Percentiles rank a stretch among this genome's conserved stretches.
Conservation (phyloP, 2,113 vertebrate species). For the Rana temporaria region DNA sequence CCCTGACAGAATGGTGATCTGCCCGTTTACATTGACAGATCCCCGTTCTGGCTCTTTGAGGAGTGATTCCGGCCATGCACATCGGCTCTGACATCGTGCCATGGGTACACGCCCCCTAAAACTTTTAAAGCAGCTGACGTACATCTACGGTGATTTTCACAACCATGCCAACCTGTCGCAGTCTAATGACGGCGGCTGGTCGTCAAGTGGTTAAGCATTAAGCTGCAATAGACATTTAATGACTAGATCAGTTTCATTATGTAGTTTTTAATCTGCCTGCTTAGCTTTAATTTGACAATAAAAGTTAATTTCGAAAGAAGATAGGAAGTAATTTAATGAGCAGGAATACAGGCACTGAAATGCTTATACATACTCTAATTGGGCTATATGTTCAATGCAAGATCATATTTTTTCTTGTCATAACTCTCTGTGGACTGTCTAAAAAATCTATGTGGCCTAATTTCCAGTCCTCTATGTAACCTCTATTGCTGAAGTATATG, state of each 20-base stretch:
- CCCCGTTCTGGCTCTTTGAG: too few relatives aligned
- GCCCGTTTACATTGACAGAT: too few relatives aligned
- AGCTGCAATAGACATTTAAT: constrained; percentile 15
- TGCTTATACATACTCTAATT: constrained; percentile 18
- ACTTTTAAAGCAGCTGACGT: too few relatives aligned
- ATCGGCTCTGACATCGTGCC: too few relatives aligned
- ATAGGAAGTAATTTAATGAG: constrained; percentile 19
- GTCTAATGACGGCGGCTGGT: too few relatives aligned
- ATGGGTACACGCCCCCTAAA: too few relatives aligned
- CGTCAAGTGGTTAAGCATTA: background rate
- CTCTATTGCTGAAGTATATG: background rate
- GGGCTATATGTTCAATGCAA: constrained; percentile 11
- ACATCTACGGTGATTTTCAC: too few relatives aligned
- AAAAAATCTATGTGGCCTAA: constrained; percentile 27
- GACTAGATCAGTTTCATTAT: background rate
- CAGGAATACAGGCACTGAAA: background rate
- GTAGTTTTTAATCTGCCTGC: background rate
- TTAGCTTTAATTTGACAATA: constrained; percentile 28
- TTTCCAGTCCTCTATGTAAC: constrained; percentile 30
- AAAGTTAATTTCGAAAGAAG: constrained; percentile 3
- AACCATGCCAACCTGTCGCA: too few relatives aligned
- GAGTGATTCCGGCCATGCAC: too few relatives aligned
- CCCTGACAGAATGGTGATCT: too few relatives aligned
- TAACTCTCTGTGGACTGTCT: constrained; percentile 16
- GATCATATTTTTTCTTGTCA: constrained; percentile 17